Conservation (phyloP, 2,888 invertebrate genomes). For the Drosophila prostipennis region DNA sequence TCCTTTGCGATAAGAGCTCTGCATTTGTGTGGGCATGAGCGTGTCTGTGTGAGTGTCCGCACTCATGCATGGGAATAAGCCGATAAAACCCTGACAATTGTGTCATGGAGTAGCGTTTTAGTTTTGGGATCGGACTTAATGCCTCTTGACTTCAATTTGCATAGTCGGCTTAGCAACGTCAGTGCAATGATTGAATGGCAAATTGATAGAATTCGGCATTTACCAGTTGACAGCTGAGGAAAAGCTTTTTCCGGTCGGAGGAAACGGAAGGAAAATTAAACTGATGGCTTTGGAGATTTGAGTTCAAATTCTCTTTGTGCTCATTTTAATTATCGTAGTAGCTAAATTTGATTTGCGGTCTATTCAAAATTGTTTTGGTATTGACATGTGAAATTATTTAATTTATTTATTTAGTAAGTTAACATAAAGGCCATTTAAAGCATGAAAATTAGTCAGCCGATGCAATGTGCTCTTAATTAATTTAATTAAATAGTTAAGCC, state of each 20-base stretch:
- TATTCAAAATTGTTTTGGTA: not conserved
- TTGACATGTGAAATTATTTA: too few relatives aligned
- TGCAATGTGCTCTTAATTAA: too few relatives aligned
- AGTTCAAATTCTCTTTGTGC: constrained; percentile 10
- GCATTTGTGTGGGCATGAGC: constrained; percentile 9
- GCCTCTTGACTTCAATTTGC: constrained; percentile 68
- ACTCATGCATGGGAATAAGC: constrained; percentile 68
- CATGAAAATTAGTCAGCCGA: too few relatives aligned
- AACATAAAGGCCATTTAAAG: too few relatives aligned
- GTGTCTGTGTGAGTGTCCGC: constrained; percentile 40
- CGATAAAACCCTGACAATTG: constrained; percentile 72
- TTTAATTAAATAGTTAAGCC: not conserved
- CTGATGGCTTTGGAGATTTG: not conserved
- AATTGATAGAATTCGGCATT: constrained; percentile 58
- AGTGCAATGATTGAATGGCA: constrained; percentile 52
- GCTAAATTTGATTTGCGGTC: not conserved
- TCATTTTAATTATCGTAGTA: constrained; percentile 15
- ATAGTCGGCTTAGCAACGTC: constrained; percentile 61
- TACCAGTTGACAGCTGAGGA: constrained; percentile 6
- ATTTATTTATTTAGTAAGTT: too few relatives aligned
- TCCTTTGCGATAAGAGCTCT: constrained; percentile 21
- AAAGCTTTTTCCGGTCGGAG: constrained; percentile 1
- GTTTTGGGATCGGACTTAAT: constrained; percentile 65
- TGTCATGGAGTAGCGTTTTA: constrained; percentile 60
- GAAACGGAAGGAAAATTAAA: constrained; percentile 13